A percentile compares a stretch with the other conserved stretches of the same genome.
phyloP scores from a whole-genome alignment of 2,888 invertebrate genomes.

The Drosophila incognita region DNA sequence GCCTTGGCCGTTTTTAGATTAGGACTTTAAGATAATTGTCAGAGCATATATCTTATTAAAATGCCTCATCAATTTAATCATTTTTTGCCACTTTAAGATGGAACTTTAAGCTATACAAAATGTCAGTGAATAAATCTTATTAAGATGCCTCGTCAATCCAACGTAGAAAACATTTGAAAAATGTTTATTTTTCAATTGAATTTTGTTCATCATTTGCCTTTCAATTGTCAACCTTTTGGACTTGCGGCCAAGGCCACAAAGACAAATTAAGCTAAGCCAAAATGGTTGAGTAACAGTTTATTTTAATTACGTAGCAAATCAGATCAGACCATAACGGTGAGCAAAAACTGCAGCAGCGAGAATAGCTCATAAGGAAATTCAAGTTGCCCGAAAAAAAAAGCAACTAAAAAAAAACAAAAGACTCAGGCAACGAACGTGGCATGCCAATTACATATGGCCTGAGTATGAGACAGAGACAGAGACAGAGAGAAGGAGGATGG shows the following conservation, averaged over 20 bases:
- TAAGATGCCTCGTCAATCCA: slow-evolving; percentile 16
- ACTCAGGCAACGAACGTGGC: slow-evolving; percentile 58
- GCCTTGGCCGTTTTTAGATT: slow-evolving; percentile 52
- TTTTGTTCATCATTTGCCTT: background rate
- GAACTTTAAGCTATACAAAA: slow-evolving; percentile 12
- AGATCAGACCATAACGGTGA: slow-evolving; percentile 42
- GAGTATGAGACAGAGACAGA: background rate
- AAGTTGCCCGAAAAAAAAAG: slow-evolving; percentile 32
- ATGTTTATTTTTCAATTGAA: background rate
- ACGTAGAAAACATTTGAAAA: background rate
- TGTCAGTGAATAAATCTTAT: slow-evolving; percentile 31
- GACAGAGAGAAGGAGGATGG: background rate
- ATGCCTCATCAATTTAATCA: slow-evolving; percentile 17
- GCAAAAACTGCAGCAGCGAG: slow-evolving; percentile 1
- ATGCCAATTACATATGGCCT: slow-evolving; percentile 30
- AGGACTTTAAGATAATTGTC: slow-evolving; percentile 21
- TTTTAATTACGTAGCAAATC: slow-evolving; percentile 47
- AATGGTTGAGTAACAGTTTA: slow-evolving; percentile 32
- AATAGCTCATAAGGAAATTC: slow-evolving; percentile 48
- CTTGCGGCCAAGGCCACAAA: slow-evolving; percentile 21
- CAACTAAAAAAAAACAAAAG: slow-evolving; percentile 54
- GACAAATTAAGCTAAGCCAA: slow-evolving; percentile 14
- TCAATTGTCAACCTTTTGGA: slow-evolving; percentile 7
- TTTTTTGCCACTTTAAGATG: slow-evolving; percentile 36
- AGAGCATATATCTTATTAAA: slow-evolving; percentile 41